A percentile compares a stretch with the other conserved stretches of the same genome.
phyloP scores from a whole-genome alignment of 2,797 vertebrate genomes.

The Echiichthys vipera region DNA sequence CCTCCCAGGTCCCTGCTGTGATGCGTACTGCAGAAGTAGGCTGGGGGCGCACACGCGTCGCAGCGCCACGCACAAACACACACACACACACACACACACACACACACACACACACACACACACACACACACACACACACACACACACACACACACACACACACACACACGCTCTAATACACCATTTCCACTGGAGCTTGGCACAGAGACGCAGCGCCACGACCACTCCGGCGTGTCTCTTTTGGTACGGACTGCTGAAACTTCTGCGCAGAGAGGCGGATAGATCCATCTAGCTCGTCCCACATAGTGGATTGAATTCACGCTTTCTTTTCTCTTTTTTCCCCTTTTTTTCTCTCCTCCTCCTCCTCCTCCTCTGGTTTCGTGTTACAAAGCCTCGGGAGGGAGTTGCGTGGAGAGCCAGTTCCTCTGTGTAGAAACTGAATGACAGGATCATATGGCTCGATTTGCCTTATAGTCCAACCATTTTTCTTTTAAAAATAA shows the following conservation, averaged over 20 bases:
- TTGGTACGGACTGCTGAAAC: constrained; percentile 57
- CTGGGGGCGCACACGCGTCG: constrained; percentile 69
- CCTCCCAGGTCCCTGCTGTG: constrained; percentile 67
- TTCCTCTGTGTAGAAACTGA: constrained; percentile 79
- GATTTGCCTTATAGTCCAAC: constrained; percentile 57
- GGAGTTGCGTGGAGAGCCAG: constrained; percentile 80
- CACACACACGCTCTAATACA: constrained; percentile 35
- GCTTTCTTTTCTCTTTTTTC: constrained; percentile 40
- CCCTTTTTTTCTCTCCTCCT: constrained; percentile 26
- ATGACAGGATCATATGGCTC: constrained; percentile 83
- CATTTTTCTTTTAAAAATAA: constrained; percentile 23
- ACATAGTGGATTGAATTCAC: constrained; percentile 72
- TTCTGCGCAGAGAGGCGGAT: constrained; percentile 57
- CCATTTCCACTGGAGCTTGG: constrained; percentile 59
- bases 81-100: constrained; percentile 11
- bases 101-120: constrained; percentile 38
- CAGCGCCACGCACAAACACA: constrained; percentile 57
- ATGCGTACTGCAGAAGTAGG: constrained; percentile 74
- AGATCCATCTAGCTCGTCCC: constrained; percentile 51
- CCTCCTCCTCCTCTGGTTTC: constrained; percentile 74
- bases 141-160: constrained; percentile 30
- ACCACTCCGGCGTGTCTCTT: constrained; percentile 37
- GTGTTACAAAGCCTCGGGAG: constrained; percentile 83
- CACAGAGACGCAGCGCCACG: constrained; percentile 74
- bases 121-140: constrained; percentile 38